Evolutionary conservation across 2,888 invertebrate genomes (phyloP).

Genomic region (Dascillus cervinus): DNA sequence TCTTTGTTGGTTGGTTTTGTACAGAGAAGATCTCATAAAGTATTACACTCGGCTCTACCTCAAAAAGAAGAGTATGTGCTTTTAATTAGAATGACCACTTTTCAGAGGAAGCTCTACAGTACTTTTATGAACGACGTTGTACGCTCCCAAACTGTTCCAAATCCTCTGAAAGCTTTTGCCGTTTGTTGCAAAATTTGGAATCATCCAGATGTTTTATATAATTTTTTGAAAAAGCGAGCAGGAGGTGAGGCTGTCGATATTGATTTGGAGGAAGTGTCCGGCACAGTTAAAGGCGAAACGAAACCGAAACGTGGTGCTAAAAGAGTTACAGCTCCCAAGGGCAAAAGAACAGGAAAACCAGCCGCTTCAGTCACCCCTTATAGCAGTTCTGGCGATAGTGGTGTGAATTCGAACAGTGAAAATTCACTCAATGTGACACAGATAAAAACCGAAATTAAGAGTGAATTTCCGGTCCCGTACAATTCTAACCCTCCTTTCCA

Average conservation of each 20-base stretch:
- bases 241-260: slow-evolving; percentile 72
- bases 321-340: slow-evolving; percentile 28
- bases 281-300: slow-evolving; percentile 32
- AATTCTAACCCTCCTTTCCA: background rate
- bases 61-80: slow-evolving; percentile 93
- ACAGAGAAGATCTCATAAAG: slow-evolving; percentile 88
- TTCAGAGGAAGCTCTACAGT: slow-evolving; percentile 86
- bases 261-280: slow-evolving; percentile 69
- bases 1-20: slow-evolving; percentile 93
- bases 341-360: slow-evolving; percentile 42
- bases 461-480: slow-evolving; percentile 1
- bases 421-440: background rate
- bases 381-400: slow-evolving; percentile 18
- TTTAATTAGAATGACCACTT: slow-evolving; percentile 75
- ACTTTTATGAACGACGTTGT: slow-evolving; percentile 91
- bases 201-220: slow-evolving; percentile 86
- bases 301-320: slow-evolving; percentile 38
- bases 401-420: background rate
- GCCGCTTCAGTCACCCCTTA: slow-evolving; percentile 49
- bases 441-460: background rate
- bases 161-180: slow-evolving; percentile 95
- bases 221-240: slow-evolving; percentile 75
- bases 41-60: slow-evolving; percentile 85
- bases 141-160: slow-evolving; percentile 76
- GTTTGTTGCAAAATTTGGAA: slow-evolving; percentile 99